Evolutionary conservation across 2,113 vertebrate species (phyloP).

Genomic region (Coryphaenoides rupestris): DNA sequence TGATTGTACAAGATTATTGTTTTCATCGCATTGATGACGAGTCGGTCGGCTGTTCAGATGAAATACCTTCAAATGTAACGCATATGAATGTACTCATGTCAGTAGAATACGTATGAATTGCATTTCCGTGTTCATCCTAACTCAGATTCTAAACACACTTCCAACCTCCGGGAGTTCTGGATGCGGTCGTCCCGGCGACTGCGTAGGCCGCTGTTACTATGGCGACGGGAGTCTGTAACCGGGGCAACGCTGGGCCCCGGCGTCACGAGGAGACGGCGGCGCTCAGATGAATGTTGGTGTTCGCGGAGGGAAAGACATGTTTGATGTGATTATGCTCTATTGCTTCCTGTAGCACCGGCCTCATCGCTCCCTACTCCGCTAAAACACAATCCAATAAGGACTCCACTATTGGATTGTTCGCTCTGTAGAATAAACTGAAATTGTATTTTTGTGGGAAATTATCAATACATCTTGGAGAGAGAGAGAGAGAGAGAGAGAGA

Average conservation of each 20-base stretch:
- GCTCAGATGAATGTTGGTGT: constrained; percentile 73
- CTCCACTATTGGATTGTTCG: constrained; percentile 91
- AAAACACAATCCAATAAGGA: constrained; percentile 92
- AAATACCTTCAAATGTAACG: too few relatives aligned
- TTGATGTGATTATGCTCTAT: constrained; percentile 96
- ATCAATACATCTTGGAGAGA: constrained; percentile 96
- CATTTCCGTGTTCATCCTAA: too few relatives aligned
- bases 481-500: constrained; percentile 88
- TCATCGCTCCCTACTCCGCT: constrained; percentile 97
- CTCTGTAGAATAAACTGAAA: constrained; percentile 96
- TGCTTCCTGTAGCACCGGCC: constrained; percentile 85
- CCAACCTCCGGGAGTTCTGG: too few relatives aligned
- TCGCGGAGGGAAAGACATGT: constrained; percentile 76
- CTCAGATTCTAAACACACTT: constrained; percentile 36
- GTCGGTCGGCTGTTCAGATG: too few relatives aligned
- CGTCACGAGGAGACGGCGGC: constrained; percentile 58
- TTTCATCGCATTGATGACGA: too few relatives aligned
- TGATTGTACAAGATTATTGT: too few relatives aligned
- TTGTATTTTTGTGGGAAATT: constrained; percentile 97
- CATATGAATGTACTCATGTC: too few relatives aligned
- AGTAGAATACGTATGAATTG: too few relatives aligned
- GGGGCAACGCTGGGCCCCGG: too few relatives aligned
- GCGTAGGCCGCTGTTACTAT: too few relatives aligned
- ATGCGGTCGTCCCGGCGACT: too few relatives aligned
- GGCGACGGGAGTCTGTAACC: too few relatives aligned